A percentile compares a stretch with the other conserved stretches of the same genome.
These are phyloP conservation scores for Myotis lucifugus DNA, from an alignment of 2,113 vertebrate species.

Conservation along the genomic window DNA sequence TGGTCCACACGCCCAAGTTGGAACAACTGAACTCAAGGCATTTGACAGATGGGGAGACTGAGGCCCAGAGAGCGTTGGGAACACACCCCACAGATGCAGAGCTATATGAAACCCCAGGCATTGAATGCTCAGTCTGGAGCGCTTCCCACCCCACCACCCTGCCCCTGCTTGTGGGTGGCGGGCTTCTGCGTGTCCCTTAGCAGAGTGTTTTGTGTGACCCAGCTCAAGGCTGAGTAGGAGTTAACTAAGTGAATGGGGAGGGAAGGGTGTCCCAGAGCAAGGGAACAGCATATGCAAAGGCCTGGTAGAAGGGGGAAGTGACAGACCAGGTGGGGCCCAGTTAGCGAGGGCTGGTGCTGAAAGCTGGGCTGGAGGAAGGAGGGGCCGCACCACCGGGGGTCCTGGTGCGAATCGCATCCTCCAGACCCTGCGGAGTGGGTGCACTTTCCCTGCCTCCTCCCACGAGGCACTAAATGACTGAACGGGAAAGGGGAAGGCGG, in stretches of 20 bases:
- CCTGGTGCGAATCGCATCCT: rapidly evolving
- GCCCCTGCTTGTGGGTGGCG: neutral
- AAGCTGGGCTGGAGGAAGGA: neutral
- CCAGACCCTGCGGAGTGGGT: neutral
- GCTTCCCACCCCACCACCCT: neutral
- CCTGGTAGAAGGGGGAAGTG: neutral
- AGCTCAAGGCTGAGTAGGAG: neutral
- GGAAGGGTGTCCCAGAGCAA: neutral
- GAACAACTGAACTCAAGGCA: neutral
- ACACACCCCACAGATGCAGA: too few species aligned
- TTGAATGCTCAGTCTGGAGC: too few species aligned
- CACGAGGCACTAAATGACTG: neutral
- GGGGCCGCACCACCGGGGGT: rapidly evolving
- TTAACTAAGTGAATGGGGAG: neutral
- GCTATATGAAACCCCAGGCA: neutral
- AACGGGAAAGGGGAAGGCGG: neutral
- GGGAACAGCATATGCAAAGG: neutral
- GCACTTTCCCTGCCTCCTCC: rapidly evolving
- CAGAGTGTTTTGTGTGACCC: neutral
- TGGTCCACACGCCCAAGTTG: rapidly evolving
- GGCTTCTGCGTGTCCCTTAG: neutral
- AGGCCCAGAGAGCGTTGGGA: neutral
- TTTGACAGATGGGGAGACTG: neutral
- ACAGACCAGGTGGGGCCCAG: rapidly evolving
- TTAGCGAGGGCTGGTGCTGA: neutral